Evolutionary conservation across 1,140 invertebrate species (phyloP).

Genomic region (Acromyrmex heyeri): DNA sequence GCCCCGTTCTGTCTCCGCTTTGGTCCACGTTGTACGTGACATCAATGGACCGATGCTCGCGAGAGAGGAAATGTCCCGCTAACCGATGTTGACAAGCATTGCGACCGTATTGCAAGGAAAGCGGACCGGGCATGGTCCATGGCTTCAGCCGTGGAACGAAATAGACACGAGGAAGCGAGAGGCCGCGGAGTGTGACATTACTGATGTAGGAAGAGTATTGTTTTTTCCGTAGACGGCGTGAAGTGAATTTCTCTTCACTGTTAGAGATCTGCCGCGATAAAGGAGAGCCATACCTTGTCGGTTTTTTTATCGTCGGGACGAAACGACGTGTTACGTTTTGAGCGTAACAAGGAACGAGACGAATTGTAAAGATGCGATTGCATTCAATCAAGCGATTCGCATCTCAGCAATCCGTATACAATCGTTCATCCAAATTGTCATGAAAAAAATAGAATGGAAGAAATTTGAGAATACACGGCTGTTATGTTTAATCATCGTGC

Average conservation of each 20-base stretch:
- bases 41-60: slow-evolving; percentile 83
- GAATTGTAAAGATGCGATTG: slow-evolving; percentile 18
- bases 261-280: slow-evolving; percentile 60
- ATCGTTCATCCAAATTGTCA: background rate
- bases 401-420: background rate
- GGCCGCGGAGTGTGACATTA: slow-evolving; percentile 37
- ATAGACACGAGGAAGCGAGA: slow-evolving; percentile 50
- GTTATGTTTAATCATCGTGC: background rate
- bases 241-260: slow-evolving; percentile 41
- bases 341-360: slow-evolving; percentile 8
- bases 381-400: slow-evolving; percentile 8
- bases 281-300: background rate
- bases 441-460: background rate
- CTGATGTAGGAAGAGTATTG: slow-evolving; percentile 62
- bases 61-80: slow-evolving; percentile 84
- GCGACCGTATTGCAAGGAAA: slow-evolving; percentile 71
- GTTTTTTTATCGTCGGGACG: background rate
- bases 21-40: slow-evolving; percentile 74
- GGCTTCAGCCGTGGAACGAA: slow-evolving; percentile 63
- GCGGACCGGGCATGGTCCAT: slow-evolving; percentile 14
- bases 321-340: slow-evolving; percentile 68
- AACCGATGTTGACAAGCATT: slow-evolving; percentile 85
- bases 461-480: background rate
- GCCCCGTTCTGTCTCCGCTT: slow-evolving; percentile 61
- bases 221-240: slow-evolving; percentile 65